phyloP scores from a whole-genome alignment of 2,888 invertebrate species.

The Temnothorax rugatulus region DNA sequence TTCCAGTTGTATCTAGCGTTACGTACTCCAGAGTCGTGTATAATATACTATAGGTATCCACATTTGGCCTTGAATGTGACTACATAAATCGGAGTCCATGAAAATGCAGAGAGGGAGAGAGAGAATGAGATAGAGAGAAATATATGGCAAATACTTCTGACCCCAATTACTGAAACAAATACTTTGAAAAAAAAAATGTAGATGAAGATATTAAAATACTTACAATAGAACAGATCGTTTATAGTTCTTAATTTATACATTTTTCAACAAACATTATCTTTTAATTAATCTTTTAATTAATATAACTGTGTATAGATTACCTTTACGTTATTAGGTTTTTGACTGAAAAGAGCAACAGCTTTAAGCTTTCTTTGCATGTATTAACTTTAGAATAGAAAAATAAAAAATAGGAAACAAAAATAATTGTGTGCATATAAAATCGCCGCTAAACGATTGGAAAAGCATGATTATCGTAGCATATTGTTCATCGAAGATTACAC shows the following conservation, averaged over 20 bases:
- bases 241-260: not conserved
- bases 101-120: not conserved
- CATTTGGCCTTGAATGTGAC: constrained; percentile 21
- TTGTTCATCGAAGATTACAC: not conserved
- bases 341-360: not conserved
- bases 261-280: not conserved
- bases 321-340: not conserved
- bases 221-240: not conserved
- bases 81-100: constrained; percentile 5
- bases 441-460: not conserved
- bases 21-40: not conserved
- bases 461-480: not conserved
- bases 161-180: not conserved
- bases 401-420: not conserved
- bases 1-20: constrained; percentile 30
- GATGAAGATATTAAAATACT: not conserved
- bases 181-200: not conserved
- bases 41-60: constrained; percentile 14
- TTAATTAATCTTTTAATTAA: not conserved
- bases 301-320: not conserved
- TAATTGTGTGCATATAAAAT: not conserved
- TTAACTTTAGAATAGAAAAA: not conserved
- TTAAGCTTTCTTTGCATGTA: not conserved
- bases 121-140: not conserved
- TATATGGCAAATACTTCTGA: too few relatives aligned